These are phyloP conservation scores for Hippopotamus amphibius DNA, from an alignment of 2,113 vertebrate species.

Conservation along the genomic window DNA sequence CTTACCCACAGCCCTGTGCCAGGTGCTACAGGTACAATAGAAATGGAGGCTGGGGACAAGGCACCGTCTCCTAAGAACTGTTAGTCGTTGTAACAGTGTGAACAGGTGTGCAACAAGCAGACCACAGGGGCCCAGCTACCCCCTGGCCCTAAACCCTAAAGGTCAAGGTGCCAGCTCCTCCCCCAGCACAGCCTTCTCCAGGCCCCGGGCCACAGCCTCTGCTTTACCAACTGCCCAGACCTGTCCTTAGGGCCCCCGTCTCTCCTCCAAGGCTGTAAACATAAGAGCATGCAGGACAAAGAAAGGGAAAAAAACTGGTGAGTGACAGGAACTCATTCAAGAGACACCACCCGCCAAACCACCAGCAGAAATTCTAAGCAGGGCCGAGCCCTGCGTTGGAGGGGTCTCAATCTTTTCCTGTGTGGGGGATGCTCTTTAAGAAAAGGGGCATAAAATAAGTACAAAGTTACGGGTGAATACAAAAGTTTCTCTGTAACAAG, in stretches of 20 bases:
- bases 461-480: neutral
- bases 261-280: no score
- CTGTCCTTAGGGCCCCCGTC: fast-evolving
- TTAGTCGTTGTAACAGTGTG: fast-evolving
- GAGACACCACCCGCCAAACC: neutral
- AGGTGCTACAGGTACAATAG: neutral
- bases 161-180: fast-evolving
- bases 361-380: no score
- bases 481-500: neutral
- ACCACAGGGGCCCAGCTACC: fast-evolving
- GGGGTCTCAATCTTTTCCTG: neutral
- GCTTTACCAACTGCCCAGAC: fast-evolving
- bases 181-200: fast-evolving
- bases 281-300: neutral
- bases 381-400: neutral
- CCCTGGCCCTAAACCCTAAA: fast-evolving
- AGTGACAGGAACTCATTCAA: neutral
- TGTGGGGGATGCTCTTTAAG: neutral
- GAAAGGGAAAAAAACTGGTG: neutral
- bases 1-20: neutral
- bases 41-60: neutral
- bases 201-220: neutral
- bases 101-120: fast-evolving
- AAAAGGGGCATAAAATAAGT: neutral
- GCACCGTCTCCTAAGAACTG: neutral